These are phyloP conservation scores for Colaptes auratus DNA, from an alignment of 2,113 vertebrate genomes.

Conservation along the genomic window DNA sequence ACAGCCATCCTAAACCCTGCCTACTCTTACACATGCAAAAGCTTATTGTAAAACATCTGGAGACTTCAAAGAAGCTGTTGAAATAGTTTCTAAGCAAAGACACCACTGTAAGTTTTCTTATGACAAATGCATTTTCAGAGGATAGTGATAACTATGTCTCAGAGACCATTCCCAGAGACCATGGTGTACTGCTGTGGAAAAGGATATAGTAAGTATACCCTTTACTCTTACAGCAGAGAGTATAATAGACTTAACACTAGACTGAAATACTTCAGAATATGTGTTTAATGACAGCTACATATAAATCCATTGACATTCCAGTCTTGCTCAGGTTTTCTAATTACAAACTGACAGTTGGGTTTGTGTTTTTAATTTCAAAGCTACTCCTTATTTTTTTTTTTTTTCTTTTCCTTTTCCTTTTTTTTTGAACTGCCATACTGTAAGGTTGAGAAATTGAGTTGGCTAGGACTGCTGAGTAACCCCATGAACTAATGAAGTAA, in stretches of 20 bases:
- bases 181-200: background rate
- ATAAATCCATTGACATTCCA: slow-evolving; percentile 15
- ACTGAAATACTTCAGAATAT: background rate
- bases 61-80: slow-evolving; percentile 20
- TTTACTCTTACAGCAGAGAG: background rate
- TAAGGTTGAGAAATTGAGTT: slow-evolving; percentile 73
- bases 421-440: slow-evolving; percentile 22
- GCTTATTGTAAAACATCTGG: background rate
- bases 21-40: background rate
- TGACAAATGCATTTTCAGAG: background rate
- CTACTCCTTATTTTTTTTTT: background rate
- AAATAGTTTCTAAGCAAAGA: slow-evolving; percentile 21
- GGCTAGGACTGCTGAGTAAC: slow-evolving; percentile 76
- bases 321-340: slow-evolving; percentile 40
- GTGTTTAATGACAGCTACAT: background rate
- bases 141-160: background rate
- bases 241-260: background rate
- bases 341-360: slow-evolving; percentile 40
- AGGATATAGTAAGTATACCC: background rate
- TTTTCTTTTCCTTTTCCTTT: background rate
- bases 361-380: slow-evolving; percentile 49
- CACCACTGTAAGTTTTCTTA: background rate
- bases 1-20: background rate
- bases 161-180: background rate
- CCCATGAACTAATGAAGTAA: slow-evolving; percentile 83